Evolutionary conservation across 1,140 invertebrate genomes (phyloP).

Genomic region (Thrips palmi): DNA sequence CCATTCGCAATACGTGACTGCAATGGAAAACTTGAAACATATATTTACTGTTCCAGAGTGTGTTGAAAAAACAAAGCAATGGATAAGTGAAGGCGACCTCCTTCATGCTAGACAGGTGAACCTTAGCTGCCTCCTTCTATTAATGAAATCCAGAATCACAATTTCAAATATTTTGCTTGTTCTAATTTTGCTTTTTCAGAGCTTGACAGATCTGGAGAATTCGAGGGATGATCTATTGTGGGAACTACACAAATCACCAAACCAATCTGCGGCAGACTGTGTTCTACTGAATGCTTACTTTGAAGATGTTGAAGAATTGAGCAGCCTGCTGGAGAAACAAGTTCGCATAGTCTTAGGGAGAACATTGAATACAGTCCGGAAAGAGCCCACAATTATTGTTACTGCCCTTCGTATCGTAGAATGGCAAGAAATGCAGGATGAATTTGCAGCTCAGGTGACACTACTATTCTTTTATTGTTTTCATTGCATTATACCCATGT

Average conservation of each 20-base stretch:
- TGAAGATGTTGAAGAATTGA: constrained; percentile 82
- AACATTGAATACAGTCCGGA: constrained; percentile 82
- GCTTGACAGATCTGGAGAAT: constrained; percentile 86
- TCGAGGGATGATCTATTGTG: constrained; percentile 88
- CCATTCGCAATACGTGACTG: constrained; percentile 90
- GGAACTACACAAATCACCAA: constrained; percentile 85
- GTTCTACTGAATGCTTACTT: constrained; percentile 89
- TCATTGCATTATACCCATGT: too few species aligned
- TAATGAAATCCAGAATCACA: constrained; percentile 13
- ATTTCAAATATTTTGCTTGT: neutral
- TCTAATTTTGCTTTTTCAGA: constrained; percentile 25
- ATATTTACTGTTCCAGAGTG: constrained; percentile 96
- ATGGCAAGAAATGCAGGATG: constrained; percentile 83
- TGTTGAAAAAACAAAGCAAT: constrained; percentile 82
- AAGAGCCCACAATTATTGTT: constrained; percentile 90
- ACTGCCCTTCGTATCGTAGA: constrained; percentile 92
- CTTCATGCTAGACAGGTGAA: constrained; percentile 84
- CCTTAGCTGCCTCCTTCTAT: constrained; percentile 31
- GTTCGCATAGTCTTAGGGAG: constrained; percentile 74
- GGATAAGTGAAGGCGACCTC: constrained; percentile 89
- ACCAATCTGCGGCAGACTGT: constrained; percentile 78
- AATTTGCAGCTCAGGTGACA: constrained; percentile 53
- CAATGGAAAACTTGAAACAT: constrained; percentile 95
- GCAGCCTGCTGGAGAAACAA: constrained; percentile 78
- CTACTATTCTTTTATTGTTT: too few species aligned